Evolutionary conservation across 2,113 vertebrate genomes (phyloP).

Genomic region (Anhinga rufa): DNA sequence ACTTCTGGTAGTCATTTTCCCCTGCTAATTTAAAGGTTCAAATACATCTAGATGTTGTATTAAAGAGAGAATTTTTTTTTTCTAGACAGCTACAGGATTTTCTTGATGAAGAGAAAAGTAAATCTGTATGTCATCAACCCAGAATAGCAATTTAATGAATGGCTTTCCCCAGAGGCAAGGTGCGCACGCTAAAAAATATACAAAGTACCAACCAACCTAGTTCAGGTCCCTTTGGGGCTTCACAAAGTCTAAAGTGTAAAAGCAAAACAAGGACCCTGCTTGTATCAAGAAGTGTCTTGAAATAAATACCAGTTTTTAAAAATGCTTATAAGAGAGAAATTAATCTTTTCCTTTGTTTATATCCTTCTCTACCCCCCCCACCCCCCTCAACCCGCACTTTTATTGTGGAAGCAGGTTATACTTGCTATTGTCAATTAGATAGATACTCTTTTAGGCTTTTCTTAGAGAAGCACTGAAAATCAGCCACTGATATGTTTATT

Average conservation of each 20-base stretch:
- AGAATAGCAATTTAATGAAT: slow-evolving; percentile 44
- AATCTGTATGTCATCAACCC: slow-evolving; percentile 46
- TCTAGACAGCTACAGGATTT: neutral
- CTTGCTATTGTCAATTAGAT: slow-evolving; percentile 26
- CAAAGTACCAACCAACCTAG: neutral
- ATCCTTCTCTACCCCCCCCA: neutral
- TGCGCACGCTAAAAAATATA: slow-evolving; percentile 20
- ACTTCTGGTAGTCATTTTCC: neutral
- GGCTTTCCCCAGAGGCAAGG: slow-evolving; percentile 31
- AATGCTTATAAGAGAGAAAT: neutral
- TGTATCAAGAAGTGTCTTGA: neutral
- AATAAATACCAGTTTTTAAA: neutral
- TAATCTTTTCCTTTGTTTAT: neutral
- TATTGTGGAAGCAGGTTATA: slow-evolving; percentile 5
- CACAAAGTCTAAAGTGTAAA: neutral
- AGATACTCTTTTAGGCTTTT: slow-evolving; percentile 35
- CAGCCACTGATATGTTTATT: slow-evolving; percentile 67
- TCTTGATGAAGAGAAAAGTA: slow-evolving; percentile 43
- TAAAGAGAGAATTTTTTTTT: neutral
- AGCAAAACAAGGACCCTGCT: neutral
- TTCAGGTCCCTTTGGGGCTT: neutral
- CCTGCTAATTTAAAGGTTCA: neutral
- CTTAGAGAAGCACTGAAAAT: slow-evolving; percentile 50
- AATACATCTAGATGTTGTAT: neutral
- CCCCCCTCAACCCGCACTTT: neutral